These are phyloP conservation scores for Meloidogyne floridensis DNA, from an alignment of 1,140 invertebrate genomes.

Conservation along the genomic window DNA sequence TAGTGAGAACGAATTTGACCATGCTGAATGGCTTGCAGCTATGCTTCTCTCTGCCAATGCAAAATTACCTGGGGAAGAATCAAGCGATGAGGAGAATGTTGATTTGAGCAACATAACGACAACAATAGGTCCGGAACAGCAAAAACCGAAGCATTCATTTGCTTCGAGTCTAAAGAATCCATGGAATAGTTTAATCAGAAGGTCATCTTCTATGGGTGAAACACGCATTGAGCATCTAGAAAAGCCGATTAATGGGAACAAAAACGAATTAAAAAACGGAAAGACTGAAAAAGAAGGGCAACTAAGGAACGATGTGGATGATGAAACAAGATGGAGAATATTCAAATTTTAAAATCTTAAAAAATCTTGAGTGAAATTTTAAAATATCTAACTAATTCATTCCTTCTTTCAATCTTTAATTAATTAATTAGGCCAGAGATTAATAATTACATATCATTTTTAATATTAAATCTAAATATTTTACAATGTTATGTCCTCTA, in stretches of 20 bases:
- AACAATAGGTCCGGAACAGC: neutral
- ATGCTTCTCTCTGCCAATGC: slow-evolving; percentile 52
- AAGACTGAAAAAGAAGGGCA: neutral
- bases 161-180: slow-evolving; percentile 1
- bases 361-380: no score
- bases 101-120: neutral
- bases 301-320: neutral
- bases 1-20: slow-evolving; percentile 42
- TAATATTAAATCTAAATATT: neutral
- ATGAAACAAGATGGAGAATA: neutral
- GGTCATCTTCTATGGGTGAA: slow-evolving; percentile 30
- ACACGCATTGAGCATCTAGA: slow-evolving; percentile 1
- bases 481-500: neutral
- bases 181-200: slow-evolving; percentile 19
- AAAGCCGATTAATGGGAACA: neutral
- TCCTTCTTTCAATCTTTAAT: slow-evolving; percentile 1
- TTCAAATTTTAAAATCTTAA: neutral
- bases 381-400: neutral
- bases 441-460: slow-evolving; percentile 3
- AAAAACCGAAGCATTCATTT: slow-evolving; percentile 14
- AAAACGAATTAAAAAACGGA: neutral
- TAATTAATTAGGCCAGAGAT: neutral
- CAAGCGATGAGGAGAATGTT: neutral
- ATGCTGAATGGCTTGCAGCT: slow-evolving; percentile 56
- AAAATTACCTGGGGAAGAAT: slow-evolving; percentile 40